phyloP scores from a whole-genome alignment of 1,140 invertebrate genomes.

The Zaprionus taronus region DNA sequence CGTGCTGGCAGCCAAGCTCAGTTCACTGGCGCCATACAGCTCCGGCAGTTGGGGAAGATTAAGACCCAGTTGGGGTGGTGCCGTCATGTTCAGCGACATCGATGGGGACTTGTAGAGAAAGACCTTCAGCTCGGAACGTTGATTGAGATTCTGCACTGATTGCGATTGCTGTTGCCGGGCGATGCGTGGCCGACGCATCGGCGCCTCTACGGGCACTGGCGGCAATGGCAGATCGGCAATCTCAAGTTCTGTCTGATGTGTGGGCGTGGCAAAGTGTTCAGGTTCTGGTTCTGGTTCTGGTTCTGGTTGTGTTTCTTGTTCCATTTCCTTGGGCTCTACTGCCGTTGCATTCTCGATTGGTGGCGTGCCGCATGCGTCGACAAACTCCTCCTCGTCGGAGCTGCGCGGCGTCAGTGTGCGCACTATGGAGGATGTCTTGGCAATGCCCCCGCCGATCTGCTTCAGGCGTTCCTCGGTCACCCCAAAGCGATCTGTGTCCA shows the following conservation, averaged over 20 bases:
- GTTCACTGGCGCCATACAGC: slow-evolving; percentile 63
- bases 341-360: slow-evolving; percentile 19
- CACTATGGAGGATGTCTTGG: slow-evolving; percentile 62
- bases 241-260: slow-evolving; percentile 17
- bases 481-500: slow-evolving; percentile 79
- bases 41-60: slow-evolving; percentile 73
- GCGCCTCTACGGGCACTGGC: slow-evolving; percentile 32
- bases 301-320: background rate
- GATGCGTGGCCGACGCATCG: slow-evolving; percentile 51
- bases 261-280: slow-evolving; percentile 41
- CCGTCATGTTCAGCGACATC: slow-evolving; percentile 67
- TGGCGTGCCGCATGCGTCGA: slow-evolving; percentile 69
- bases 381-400: slow-evolving; percentile 75
- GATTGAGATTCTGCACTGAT: slow-evolving; percentile 76
- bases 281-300: background rate
- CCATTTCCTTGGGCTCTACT: slow-evolving; percentile 8
- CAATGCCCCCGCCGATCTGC: slow-evolving; percentile 78
- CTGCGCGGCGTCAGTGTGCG: slow-evolving; percentile 68
- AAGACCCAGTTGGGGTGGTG: slow-evolving; percentile 45
- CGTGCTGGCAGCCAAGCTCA: slow-evolving; percentile 58
- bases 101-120: slow-evolving; percentile 78
- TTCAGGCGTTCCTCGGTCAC: slow-evolving; percentile 73
- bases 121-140: slow-evolving; percentile 74
- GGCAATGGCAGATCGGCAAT: background rate
- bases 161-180: slow-evolving; percentile 67